phyloP scores from a whole-genome alignment of 2,888 invertebrate genomes.

The Agonopterix arenella region DNA sequence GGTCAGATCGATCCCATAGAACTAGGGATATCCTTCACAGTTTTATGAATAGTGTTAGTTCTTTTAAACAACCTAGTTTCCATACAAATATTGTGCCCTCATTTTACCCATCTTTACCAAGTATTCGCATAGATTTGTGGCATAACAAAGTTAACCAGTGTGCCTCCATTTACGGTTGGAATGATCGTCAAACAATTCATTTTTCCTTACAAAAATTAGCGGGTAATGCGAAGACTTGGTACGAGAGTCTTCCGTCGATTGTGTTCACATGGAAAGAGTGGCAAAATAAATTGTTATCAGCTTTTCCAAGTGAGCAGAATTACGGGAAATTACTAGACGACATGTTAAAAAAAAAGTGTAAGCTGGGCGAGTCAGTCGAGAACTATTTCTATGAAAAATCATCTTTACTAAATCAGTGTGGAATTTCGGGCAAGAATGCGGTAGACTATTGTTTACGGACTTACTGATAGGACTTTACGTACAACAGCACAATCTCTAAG shows the following conservation, averaged over 20 bases:
- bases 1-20: neutral
- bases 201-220: constrained; percentile 19
- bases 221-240: constrained; percentile 21
- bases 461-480: neutral
- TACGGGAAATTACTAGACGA: constrained; percentile 23
- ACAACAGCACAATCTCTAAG: neutral
- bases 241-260: constrained; percentile 20
- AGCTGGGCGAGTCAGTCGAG: constrained; percentile 25
- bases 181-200: constrained; percentile 5
- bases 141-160: constrained; percentile 24
- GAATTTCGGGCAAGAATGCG: constrained; percentile 14
- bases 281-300: constrained; percentile 16
- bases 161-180: constrained; percentile 22
- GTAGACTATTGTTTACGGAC: constrained; percentile 15
- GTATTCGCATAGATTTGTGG: constrained; percentile 10
- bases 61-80: neutral
- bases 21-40: neutral
- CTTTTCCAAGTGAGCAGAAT: no score
- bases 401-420: constrained; percentile 20
- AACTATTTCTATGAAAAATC: constrained; percentile 25
- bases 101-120: neutral
- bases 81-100: neutral
- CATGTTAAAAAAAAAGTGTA: constrained; percentile 20
- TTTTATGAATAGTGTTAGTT: neutral
- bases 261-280: constrained; percentile 23